Evolutionary conservation across 2,113 vertebrate species (phyloP), one percentile per base, ranked within the genome.

Genomic region (Sprattus sprattus): DNA sequence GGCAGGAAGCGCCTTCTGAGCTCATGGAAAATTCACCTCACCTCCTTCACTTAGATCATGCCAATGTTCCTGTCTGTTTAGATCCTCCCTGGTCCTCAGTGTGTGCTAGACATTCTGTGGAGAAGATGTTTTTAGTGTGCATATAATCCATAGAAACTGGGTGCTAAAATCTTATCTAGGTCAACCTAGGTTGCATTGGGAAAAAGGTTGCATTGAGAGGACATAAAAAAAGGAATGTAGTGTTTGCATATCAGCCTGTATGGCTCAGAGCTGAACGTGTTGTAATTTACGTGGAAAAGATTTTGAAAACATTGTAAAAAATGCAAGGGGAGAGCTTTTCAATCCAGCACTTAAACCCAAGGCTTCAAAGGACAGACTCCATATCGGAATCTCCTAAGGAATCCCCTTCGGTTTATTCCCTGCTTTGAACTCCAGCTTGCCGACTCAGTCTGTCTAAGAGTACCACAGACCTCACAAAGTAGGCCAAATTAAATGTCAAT

Each of bases 1-100:
- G 64, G 60, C 52, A 89, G 81, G 25, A 71, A 87, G 83, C 49
- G 67, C 81, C 82, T 87, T 82, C 81, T 82, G 54, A 78, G 52
- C 25, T 81, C 57, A 32, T 64, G 32, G 52, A 64, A 45, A 64
- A 28, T 78, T 16, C 11, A 78, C 71, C 28, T 78, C 71, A 78
- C 9, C 13, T 13, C 25, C 50, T 75, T n/a, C 4, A 4, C 32
- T 60, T 49, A 39, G 71, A 13, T 78, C 71, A 78, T 78, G 71
- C 71, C 71, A 28, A 39, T 78, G 71, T 15, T 78, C 71, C 71
- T 78, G 3, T 78, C 10, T 78, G 71, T 78, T 78, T 78, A 78
- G 32, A 78, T 60, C 7, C 50, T 15, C 28, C 71, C 6, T 39
- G 13, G 28, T 32, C 22, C 45, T 25, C 22, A 47, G 6, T 13